Evolutionary conservation across 2,888 invertebrate species (phyloP).

Genomic region (Fragum sueziense): DNA sequence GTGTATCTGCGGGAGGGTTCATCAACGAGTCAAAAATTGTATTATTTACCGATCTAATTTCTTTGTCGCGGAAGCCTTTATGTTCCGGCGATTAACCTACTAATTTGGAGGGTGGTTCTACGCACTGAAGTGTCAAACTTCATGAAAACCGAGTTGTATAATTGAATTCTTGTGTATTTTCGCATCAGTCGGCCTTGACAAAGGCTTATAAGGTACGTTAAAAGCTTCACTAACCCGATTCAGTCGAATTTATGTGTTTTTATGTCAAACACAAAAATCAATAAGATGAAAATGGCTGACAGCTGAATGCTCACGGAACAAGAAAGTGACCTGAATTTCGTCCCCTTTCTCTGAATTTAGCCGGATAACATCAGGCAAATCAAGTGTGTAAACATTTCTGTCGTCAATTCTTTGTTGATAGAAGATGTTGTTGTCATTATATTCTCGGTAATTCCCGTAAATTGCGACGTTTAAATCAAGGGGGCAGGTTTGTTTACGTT

Average conservation of each 20-base stretch:
- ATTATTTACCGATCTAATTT: constrained; percentile 31
- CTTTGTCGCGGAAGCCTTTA: constrained; percentile 44
- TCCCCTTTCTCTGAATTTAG: not conserved
- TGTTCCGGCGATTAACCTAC: constrained; percentile 52
- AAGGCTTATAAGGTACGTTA: constrained; percentile 2
- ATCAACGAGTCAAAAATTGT: not conserved
- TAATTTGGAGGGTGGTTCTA: constrained; percentile 73
- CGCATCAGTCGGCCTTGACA: not conserved
- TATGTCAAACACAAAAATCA: not conserved
- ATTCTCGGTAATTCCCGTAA: too few relatives aligned
- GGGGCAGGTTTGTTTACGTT: constrained; percentile 14
- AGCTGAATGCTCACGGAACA: constrained; percentile 15
- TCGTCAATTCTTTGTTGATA: too few relatives aligned
- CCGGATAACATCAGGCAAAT: too few relatives aligned
- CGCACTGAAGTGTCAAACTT: constrained; percentile 64
- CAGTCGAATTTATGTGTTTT: not conserved
- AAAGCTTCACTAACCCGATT: not conserved
- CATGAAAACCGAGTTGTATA: not conserved
- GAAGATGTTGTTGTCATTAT: too few relatives aligned
- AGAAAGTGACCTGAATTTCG: not conserved
- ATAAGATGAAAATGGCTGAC: constrained; percentile 34
- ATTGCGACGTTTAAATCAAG: not conserved
- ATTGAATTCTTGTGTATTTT: not conserved
- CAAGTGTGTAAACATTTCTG: too few relatives aligned
- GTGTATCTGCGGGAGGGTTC: not conserved